Percentiles rank a stretch among this genome's conserved stretches.
Evolutionary conservation across 2,113 vertebrate species (phyloP).

Genomic region (Pseudonaja textilis): DNA sequence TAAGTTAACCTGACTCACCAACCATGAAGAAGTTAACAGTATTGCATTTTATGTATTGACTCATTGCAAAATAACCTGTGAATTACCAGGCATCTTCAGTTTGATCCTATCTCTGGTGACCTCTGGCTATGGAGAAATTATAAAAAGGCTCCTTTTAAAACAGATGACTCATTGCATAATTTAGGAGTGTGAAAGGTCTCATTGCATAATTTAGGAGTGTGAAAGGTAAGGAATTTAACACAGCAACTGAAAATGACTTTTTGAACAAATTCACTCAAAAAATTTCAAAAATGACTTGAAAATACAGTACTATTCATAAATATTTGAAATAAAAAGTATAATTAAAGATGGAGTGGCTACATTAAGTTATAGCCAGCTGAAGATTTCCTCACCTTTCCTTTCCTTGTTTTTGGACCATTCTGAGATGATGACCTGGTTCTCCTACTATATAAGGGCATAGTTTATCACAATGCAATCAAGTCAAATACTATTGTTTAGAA

Average conservation of each 20-base stretch:
- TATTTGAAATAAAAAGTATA: background rate
- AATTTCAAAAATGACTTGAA: background rate
- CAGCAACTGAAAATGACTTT: background rate
- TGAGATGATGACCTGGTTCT: background rate
- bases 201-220: background rate
- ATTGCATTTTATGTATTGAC: background rate
- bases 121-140: background rate
- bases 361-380: background rate
- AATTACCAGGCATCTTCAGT: background rate
- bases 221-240: background rate
- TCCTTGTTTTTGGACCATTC: background rate
- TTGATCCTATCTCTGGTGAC: background rate
- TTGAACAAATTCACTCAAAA: slow-evolving; percentile 16
- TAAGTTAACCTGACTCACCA: background rate
- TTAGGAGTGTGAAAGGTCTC: background rate
- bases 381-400: background rate
- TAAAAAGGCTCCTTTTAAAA: background rate
- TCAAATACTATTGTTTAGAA: background rate
- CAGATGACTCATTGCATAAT: background rate
- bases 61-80: background rate
- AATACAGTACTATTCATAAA: background rate
- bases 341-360: background rate
- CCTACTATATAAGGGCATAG: background rate
- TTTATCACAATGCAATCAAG: background rate
- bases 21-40: background rate